phyloP scores from a whole-genome alignment of 2,113 vertebrate species.

The Euleptes europaea region DNA sequence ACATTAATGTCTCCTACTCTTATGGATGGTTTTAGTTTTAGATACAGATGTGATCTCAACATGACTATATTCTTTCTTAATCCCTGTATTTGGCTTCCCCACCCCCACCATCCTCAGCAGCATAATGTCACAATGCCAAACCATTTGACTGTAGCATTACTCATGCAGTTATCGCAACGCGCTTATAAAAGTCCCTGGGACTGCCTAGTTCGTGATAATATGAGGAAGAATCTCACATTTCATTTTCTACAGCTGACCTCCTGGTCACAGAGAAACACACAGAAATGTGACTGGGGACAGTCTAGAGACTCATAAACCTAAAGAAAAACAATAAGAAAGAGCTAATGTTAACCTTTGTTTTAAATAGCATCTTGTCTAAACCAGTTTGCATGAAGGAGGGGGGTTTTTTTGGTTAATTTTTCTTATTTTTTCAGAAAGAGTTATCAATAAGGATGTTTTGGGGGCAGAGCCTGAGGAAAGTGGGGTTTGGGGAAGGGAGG shows the following conservation, averaged over 20 bases:
- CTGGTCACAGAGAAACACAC: constrained; percentile 5
- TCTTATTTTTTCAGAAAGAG: too few species aligned
- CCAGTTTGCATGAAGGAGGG: not conserved
- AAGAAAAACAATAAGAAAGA: not conserved
- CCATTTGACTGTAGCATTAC: not conserved
- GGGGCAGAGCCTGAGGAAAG: too few species aligned
- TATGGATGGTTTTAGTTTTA: not conserved
- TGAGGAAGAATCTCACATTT: constrained; percentile 1
- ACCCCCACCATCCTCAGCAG: too few species aligned
- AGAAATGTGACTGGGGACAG: not conserved
- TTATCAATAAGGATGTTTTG: too few species aligned
- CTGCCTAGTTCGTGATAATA: constrained; percentile 11
- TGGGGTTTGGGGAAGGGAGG: too few species aligned
- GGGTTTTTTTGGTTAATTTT: too few species aligned
- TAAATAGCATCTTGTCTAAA: not conserved
- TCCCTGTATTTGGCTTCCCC: not conserved
- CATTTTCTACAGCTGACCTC: not conserved
- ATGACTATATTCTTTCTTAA: not conserved
- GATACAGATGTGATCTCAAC: not conserved
- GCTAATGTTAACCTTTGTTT: not conserved
- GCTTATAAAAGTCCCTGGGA: constrained; percentile 1
- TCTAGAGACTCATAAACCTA: constrained; percentile 14
- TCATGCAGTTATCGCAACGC: constrained; percentile 17
- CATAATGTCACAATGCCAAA: not conserved
- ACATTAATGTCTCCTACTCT: not conserved